These are phyloP conservation scores for Hyperoodon ampullatus DNA, from an alignment of 2,113 vertebrate genomes.

Conservation along the genomic window DNA sequence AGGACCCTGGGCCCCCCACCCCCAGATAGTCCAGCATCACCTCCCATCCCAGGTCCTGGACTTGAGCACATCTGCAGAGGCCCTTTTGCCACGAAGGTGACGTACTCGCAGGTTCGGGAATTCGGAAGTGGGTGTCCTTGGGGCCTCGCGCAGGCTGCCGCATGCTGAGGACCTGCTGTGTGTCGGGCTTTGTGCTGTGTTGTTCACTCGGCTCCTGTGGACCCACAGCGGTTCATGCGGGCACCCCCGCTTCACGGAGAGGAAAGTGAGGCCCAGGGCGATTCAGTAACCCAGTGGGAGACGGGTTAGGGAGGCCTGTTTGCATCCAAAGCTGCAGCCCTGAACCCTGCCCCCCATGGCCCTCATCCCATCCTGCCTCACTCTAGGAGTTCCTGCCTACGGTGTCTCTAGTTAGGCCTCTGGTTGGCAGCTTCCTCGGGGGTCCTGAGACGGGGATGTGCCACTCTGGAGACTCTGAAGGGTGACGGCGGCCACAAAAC, in stretches of 20 bases:
- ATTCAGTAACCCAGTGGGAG: rapidly evolving
- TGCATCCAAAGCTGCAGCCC: rapidly evolving
- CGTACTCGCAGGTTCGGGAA: rapidly evolving
- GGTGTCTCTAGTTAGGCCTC: not conserved
- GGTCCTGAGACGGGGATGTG: not conserved
- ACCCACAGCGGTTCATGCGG: rapidly evolving
- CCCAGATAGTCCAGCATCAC: rapidly evolving
- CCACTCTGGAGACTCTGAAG: rapidly evolving
- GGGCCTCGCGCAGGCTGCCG: not conserved
- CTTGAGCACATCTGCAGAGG: rapidly evolving
- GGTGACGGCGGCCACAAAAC: rapidly evolving
- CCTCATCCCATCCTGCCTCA: rapidly evolving
- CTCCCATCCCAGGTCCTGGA: rapidly evolving
- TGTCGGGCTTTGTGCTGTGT: rapidly evolving
- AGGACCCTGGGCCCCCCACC: not conserved
- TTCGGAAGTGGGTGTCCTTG: rapidly evolving
- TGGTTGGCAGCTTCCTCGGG: not conserved
- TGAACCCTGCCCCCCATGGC: rapidly evolving
- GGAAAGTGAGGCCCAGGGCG: rapidly evolving
- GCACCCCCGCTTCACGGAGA: not conserved
- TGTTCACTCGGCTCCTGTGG: rapidly evolving
- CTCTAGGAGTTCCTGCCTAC: not conserved
- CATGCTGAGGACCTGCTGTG: rapidly evolving
- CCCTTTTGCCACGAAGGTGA: rapidly evolving
- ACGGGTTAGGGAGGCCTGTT: rapidly evolving